Conservation (phyloP, 2,888 invertebrate species). For the Erebia epiphron region DNA sequence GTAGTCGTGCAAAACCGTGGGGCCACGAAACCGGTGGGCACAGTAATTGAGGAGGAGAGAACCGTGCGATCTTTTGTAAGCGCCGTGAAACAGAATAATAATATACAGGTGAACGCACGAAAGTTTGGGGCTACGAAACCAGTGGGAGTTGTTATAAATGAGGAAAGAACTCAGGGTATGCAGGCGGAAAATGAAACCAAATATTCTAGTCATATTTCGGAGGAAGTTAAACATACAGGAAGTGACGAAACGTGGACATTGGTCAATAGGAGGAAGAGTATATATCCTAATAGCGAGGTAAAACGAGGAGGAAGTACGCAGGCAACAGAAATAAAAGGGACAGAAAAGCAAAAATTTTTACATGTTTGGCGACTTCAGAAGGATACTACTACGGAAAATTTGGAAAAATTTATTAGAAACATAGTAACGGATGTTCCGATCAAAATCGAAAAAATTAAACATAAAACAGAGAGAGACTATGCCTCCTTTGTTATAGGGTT, state of each 20-base stretch:
- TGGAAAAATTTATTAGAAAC: slow-evolving; percentile 8
- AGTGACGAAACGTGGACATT: not conserved
- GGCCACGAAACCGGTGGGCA: too few relatives aligned
- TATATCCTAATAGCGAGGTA: slow-evolving; percentile 1
- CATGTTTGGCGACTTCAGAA: slow-evolving; percentile 30
- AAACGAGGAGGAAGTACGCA: slow-evolving; percentile 14
- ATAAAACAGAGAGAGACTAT: slow-evolving; percentile 18
- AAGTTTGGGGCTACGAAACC: too few relatives aligned
- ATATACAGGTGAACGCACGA: too few relatives aligned
- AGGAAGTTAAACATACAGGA: not conserved
- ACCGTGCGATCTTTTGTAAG: too few relatives aligned
- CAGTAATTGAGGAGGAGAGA: too few relatives aligned
- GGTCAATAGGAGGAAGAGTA: not conserved
- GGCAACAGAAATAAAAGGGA: slow-evolving; percentile 2
- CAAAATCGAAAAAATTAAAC: not conserved
- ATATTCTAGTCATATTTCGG: too few relatives aligned
- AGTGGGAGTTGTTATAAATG: too few relatives aligned
- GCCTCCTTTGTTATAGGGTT: slow-evolving; percentile 29
- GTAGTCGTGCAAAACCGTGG: too few relatives aligned
- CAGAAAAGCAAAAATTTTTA: slow-evolving; percentile 20
- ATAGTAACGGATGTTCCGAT: not conserved
- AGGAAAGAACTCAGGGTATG: not conserved
- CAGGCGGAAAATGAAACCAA: too few relatives aligned
- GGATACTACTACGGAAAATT: slow-evolving; percentile 18
- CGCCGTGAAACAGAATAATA: too few relatives aligned